Conservation (phyloP, 1,140 invertebrate genomes). For the Cryptotermes secundus region DNA sequence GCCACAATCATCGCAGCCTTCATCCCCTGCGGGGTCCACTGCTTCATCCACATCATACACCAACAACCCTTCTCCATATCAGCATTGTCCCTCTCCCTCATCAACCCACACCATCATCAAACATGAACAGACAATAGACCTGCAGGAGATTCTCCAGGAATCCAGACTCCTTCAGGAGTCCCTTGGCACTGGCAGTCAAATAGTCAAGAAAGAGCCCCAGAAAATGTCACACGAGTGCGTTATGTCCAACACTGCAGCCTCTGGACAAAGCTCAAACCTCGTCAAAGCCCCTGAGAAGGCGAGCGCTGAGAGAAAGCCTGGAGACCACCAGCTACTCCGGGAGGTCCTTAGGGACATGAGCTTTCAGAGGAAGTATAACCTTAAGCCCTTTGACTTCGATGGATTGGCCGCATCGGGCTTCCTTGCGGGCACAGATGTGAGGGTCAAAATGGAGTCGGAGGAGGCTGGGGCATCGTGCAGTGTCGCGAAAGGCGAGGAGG, state of each 20-base stretch:
- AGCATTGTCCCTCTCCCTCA: conserved; percentile 53
- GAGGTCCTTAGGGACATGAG: conserved; percentile 79
- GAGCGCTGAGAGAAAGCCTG: not conserved
- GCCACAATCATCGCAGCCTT: conserved; percentile 21
- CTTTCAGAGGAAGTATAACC: conserved; percentile 78
- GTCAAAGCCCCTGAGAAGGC: not conserved
- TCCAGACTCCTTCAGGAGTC: conserved; percentile 53
- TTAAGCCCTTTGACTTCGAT: conserved; percentile 67
- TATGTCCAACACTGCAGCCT: not conserved
- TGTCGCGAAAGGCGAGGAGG: conserved; percentile 7
- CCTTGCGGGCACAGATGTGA: not conserved
- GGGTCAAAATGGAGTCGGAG: conserved; percentile 29
- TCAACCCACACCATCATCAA: conserved; percentile 38
- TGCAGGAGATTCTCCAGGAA: conserved; percentile 54
- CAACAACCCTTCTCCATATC: conserved; percentile 45
- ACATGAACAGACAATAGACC: conserved; percentile 54
- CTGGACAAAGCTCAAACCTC: not conserved
- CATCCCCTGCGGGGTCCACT: conserved; percentile 28
- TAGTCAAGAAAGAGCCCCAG: conserved; percentile 27
- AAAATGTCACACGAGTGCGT: conserved; percentile 28
- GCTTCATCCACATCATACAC: conserved; percentile 44
- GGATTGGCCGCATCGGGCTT: conserved; percentile 24
- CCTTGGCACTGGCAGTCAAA: conserved; percentile 35
- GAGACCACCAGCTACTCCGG: conserved; percentile 72
- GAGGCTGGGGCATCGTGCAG: not conserved